Percentiles rank a stretch among this genome's conserved stretches.
These are phyloP conservation scores for Malurus splendens DNA, from an alignment of 2,797 vertebrate genomes.

Conservation along the genomic window DNA sequence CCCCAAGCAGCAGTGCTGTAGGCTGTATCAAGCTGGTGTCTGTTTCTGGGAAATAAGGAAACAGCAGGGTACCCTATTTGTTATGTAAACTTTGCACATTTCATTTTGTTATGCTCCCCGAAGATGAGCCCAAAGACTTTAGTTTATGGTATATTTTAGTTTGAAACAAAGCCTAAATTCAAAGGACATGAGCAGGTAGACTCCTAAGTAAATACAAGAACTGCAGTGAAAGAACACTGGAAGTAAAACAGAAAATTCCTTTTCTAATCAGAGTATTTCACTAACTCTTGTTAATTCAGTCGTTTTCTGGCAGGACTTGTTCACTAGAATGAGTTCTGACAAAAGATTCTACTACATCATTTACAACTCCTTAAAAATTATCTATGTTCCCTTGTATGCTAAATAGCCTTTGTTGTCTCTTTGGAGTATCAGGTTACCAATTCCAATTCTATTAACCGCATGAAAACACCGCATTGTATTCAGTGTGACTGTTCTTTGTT, in stretches of 20 bases:
- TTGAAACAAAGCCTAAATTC: not conserved
- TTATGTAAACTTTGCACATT: not conserved
- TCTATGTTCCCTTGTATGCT: not conserved
- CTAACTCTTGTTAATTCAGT: not conserved
- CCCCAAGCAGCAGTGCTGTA: not conserved
- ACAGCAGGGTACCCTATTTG: not conserved
- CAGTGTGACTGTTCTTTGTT: not conserved
- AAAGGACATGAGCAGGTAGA: not conserved
- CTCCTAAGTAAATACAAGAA: not conserved
- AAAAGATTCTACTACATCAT: not conserved
- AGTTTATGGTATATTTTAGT: not conserved
- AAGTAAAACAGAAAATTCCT: not conserved
- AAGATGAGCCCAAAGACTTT: not conserved
- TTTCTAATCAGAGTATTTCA: not conserved
- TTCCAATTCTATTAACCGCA: not conserved
- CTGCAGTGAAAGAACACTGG: not conserved
- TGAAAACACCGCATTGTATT: conserved; percentile 7
- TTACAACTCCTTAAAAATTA: not conserved
- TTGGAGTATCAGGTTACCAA: conserved; percentile 5
- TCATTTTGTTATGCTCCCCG: not conserved
- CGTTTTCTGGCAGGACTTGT: not conserved
- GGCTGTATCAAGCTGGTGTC: not conserved
- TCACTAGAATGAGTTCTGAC: not conserved
- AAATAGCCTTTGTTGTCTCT: conserved; percentile 9
- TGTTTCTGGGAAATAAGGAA: not conserved